Base-by-base conservation (phyloP, 2,797 vertebrate species). In the Chaenodraco wilsoni region DNA sequence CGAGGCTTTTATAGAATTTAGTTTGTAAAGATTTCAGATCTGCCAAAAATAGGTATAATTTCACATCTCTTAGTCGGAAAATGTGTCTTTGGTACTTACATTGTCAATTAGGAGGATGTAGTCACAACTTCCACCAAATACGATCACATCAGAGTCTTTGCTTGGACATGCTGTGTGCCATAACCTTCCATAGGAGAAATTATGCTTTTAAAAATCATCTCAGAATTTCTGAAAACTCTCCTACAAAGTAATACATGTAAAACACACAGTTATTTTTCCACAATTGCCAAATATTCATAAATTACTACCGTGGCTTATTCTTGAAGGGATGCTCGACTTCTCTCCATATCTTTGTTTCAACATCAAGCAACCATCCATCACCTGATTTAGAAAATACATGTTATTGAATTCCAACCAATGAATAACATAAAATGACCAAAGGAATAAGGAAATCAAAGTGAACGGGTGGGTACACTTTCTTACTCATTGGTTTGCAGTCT, bases 51-150 rank as follows among this genome's bases (percentile, higher is more conserved):
- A 40, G 1, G 3, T n/a, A 31, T 41, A 5, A 16, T 40, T 19
- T 21, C 50, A 57, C 2, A 48, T 65, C 9, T 55, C 33, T 48
- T 37, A 46, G 3, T 51, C 13, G n/a, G 12, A 13, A 41, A 51
- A 27, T 51, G 43, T 55, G 19, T 65, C 33, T 50, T 31, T 64
- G 21, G 81, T 88, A 95, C 96, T 94, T 83, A 99, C 97, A 14
- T 94, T 96, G 91, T 99, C 97, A 59, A 97, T 93, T 15, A 96
- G 95, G 52, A 98, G 96, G 78, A 99, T 92, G 90, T 97, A 96
- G 91, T 99, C 96, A 85, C 97, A 98, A 86, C 98, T 98, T 72
- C 97, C 98, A 78, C 97, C 97, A 81, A 99, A 99, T 83, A 99
- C 97, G 88, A 98, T 92, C 74, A 98, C 96, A 82, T 99, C 97